Base-by-base conservation (phyloP, 2,113 vertebrate species). In the Upupa epops region DNA sequence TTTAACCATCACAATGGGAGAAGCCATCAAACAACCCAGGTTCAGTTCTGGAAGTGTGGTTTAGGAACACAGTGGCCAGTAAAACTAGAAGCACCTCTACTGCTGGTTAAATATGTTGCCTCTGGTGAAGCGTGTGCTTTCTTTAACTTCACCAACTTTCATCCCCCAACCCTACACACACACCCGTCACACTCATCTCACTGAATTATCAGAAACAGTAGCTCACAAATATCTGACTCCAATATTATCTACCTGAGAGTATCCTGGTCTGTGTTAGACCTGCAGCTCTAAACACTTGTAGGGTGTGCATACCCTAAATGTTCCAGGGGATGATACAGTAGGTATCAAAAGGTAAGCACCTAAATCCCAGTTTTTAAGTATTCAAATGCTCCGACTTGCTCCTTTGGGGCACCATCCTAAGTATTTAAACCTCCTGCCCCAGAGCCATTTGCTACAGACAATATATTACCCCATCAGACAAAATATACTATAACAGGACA, bases 1-100 rank as follows among this genome's bases (percentile, higher is more conserved):
- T 96, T 96, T 96, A 89, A 95, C 95, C 94, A 95, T 96, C 96
- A 97, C 97, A 97, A 94, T n/a, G 75, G 96, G 82, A 81, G 84
- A 94, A 92, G 40, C 71, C 77, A 91, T 89, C 95, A 95, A 91
- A 95, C 60, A 40, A 83, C 13, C 31, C 36, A 59, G 25, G 32
- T 78, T 73, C 48, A 54, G 26, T 60, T 91, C 55, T 77, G 42
- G 49, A 11, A 65, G 40, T n/a, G 32, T 5, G 3, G 75, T 65
- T 71, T 51, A 89, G 58, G 54, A 51, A 88, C 46, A 22, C 7
- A 12, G 84, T 79, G 55, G 46, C 69, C 8, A 88, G 54, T 81
- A 94, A 96, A 96, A 89, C 25, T 40, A 66, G 28, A 55, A 75
- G 26, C 36, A 92, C 59, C 17, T 79, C 85, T 20, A 54, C 9